Base-by-base conservation (phyloP, 30 jellyfish, hydroid and myxozoan genomes). In the Clytia hemisphaerica region DNA sequence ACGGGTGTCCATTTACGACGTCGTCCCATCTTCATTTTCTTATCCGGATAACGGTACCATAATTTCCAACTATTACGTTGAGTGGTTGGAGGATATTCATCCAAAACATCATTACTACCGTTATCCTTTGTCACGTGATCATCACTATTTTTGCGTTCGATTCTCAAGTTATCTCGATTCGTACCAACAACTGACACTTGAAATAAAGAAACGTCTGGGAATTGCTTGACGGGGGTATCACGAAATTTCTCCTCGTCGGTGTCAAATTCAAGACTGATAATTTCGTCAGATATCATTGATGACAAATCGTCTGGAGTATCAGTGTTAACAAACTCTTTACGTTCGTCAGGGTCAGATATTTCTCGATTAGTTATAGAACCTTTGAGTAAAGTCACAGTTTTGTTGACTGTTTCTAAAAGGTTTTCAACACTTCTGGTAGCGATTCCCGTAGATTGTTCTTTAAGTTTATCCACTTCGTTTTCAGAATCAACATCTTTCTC, bases 21-120 rank as follows among this genome's bases (percentile, higher is more conserved):
- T 3, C 73, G 10, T 19, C 94, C 80, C 28, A 86, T 18, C 47
- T 54, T 62, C 38, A 48, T 63, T 51, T 72, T 75, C 42, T 72
- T 47, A 38, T 72, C 89, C 7, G 94, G 93, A 61, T 78, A 69
- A 30, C 93, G 77, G 70, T 78, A 86, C 87, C 88, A 38, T 29
- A 86, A 53, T 19, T 54, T 24, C 96, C 96, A 86, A 48, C 57
- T 78, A 1, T 61, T 46, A 28, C 70, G 72, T 12, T 33, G 29
- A 4, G 18, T 32, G 3, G 18, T 34, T 9, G 54, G 30, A 3
- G 94, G 96, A 66, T 70, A 78, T 24, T 57, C 92, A 64, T 70
- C 85, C 48, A 70, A 49, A n/a, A 75, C 72, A 15, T 72, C 33
- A 4, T 28, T 24, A 32, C 22, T 61, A 21, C 22, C 36, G 6